phyloP scores from a whole-genome alignment of 1,140 invertebrate species.

The Neodiprion fabricii region DNA sequence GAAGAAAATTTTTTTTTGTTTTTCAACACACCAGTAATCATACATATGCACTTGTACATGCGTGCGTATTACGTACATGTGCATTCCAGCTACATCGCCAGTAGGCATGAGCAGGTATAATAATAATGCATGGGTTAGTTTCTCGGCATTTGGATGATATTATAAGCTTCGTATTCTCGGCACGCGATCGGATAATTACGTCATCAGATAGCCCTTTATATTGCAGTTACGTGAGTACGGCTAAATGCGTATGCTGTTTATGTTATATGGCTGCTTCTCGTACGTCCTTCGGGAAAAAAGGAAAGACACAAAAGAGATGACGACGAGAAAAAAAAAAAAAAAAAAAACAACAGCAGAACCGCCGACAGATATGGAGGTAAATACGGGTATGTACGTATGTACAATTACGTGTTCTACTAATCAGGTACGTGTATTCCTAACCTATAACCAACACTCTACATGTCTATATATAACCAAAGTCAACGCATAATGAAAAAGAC shows the following conservation, averaged over 20 bases:
- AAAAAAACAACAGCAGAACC: neutral
- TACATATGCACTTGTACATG: neutral
- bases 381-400: neutral
- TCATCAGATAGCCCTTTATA: conserved; percentile 1
- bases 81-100: neutral
- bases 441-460: too few species aligned
- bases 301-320: too few species aligned
- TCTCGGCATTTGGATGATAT: neutral
- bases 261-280: too few species aligned
- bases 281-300: neutral
- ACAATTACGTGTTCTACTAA: too few species aligned
- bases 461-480: too few species aligned
- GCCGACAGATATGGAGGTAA: neutral
- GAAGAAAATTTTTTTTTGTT: too few species aligned
- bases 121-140: neutral
- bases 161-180: neutral
- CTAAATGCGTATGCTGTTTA: too few species aligned
- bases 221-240: neutral
- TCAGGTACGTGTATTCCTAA: too few species aligned
- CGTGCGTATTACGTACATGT: neutral
- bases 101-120: neutral
- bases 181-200: conserved; percentile 4
- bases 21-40: neutral
- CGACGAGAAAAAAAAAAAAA: neutral
- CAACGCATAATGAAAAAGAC: too few species aligned